A percentile compares a stretch with the other conserved stretches of the same genome.
Evolutionary conservation across 2,797 vertebrate species (phyloP).

Genomic region (Sebastolobus alascanus): DNA sequence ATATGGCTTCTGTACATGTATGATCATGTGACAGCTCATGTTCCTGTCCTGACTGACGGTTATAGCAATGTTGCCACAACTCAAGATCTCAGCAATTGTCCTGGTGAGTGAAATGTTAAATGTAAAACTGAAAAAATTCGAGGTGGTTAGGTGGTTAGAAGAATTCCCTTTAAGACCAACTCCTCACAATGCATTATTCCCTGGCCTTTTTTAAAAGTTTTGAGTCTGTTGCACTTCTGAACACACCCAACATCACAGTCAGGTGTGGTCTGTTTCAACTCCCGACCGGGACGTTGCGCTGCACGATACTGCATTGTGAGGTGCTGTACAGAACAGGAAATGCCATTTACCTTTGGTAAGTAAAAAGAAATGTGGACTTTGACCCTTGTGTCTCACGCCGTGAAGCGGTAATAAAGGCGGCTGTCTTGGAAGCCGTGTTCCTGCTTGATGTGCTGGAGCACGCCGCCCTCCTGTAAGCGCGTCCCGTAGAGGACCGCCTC

Average conservation of each 20-base stretch:
- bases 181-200: neutral
- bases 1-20: neutral
- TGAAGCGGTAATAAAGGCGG: constrained; percentile 90
- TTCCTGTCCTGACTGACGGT: neutral
- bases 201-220: neutral
- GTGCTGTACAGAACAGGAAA: neutral
- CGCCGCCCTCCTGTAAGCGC: constrained; percentile 89
- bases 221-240: neutral
- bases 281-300: neutral
- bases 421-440: constrained; percentile 91
- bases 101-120: neutral
- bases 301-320: neutral
- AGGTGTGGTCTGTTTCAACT: neutral
- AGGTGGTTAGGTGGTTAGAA: neutral
- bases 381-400: constrained; percentile 35
- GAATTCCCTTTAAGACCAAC: constrained; percentile 15
- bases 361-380: neutral
- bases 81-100: neutral
- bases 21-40: constrained; percentile 1
- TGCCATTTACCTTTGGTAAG: neutral
- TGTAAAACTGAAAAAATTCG: constrained; percentile 2
- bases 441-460: constrained; percentile 91
- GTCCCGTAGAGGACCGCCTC: constrained; percentile 92
- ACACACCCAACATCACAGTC: neutral
- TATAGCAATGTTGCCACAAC: neutral